Evolutionary conservation across 37 sponge, comb jelly and placozoan species (phyloP), one percentile per base, ranked within the genome.

Genomic region (Beroe ovata): DNA sequence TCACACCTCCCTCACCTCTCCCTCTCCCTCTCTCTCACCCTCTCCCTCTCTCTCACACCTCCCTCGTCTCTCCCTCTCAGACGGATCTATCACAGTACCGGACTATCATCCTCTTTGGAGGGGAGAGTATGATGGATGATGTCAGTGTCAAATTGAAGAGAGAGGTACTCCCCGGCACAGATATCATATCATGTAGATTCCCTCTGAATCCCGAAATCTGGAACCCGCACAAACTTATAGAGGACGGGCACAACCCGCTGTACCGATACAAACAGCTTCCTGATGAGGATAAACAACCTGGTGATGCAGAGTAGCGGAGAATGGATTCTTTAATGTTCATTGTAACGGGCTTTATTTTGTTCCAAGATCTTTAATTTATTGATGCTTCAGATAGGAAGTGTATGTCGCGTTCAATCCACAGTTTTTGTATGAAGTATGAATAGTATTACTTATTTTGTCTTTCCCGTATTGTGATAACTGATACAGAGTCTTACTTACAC

Each of bases 221-320:
- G 84, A 36, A 39, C 1, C 19, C 47, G 21, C 28, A 41, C 28
- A 41, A 40, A 21, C 20, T 77, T 42, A 77, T 77, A 41, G 84
- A 77, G 28, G 84, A 77, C 33, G 84, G 84, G 6, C 84, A 39
- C 33, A 77, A 77, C 84, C 84, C 84, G 0, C 47, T 77, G 41
- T 77, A 54, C 54, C 21, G 84, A 40, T 77, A 77, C 23, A 39
- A 77, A 20, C 84, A 77, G 47, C 35, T 41, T 3, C 39, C 36
- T 6, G 47, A 47, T 16, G 11, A 11, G 6, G 54, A 47, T 47
- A n/a, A n/a, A n/a, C n/a, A n/a, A n/a, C n/a, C n/a, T n/a, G n/a
- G n/a, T n/a, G n/a, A n/a, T n/a, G n/a, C n/a, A n/a, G n/a, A n/a
- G n/a, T n/a, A n/a, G n/a, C n/a, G n/a, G n/a, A n/a, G n/a, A n/a